Evolutionary conservation across 2,888 invertebrate species (phyloP).

Genomic region (Agrotis ipsilon): DNA sequence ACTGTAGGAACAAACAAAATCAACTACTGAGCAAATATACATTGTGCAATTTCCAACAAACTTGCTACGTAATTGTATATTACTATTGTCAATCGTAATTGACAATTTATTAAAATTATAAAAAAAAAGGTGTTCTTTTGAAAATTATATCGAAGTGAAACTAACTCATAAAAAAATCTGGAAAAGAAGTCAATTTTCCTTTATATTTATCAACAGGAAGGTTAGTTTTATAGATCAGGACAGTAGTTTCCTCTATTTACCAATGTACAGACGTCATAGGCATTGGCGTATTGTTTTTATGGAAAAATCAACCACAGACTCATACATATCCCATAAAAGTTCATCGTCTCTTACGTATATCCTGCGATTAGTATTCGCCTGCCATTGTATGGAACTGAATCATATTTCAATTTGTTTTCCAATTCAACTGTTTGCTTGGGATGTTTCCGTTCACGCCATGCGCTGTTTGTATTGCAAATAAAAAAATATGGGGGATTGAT

Average conservation of each 20-base stretch:
- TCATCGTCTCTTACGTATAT: conserved; percentile 32
- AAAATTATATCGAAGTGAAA: not conserved
- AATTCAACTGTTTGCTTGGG: conserved; percentile 50
- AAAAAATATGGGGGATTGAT: conserved; percentile 24
- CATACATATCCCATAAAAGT: conserved; percentile 23
- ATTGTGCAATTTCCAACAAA: not conserved
- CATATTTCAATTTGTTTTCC: conserved; percentile 55
- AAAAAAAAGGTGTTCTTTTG: not conserved
- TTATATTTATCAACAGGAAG: not conserved
- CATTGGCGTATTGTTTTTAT: not conserved
- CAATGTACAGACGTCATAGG: conserved; percentile 1
- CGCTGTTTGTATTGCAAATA: conserved; percentile 35
- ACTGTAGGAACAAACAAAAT: conserved; percentile 19
- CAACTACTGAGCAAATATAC: conserved; percentile 1
- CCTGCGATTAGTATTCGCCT: conserved; percentile 46
- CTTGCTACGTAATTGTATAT: no score
- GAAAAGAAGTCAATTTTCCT: not conserved
- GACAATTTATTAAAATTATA: not conserved
- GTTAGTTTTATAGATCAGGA: no score
- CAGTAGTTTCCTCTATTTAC: not conserved
- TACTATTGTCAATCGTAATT: no score
- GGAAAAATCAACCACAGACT: not conserved
- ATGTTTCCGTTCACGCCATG: conserved; percentile 50
- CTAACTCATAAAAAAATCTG: no score
- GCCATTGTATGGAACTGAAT: conserved; percentile 49